Percentiles rank a stretch among this genome's conserved stretches.
phyloP scores from a whole-genome alignment of 2,797 vertebrate species.

The Micropoecilia bifurca region DNA sequence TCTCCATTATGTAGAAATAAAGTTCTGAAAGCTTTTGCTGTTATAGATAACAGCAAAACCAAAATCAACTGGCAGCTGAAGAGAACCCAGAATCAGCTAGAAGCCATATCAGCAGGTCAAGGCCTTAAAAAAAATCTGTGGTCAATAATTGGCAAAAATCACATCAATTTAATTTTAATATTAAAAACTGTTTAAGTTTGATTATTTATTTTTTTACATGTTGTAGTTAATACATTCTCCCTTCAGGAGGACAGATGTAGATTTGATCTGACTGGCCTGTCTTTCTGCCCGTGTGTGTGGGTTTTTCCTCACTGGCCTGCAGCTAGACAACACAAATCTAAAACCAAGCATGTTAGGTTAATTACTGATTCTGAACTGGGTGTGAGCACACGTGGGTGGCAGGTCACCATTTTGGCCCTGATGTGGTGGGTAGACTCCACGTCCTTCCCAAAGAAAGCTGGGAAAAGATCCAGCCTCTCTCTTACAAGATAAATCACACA shows the following conservation, averaged over 20 bases:
- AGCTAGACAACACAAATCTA: conserved; percentile 1
- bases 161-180: background rate
- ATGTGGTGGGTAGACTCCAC: background rate
- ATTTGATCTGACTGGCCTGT: background rate
- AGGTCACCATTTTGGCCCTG: background rate
- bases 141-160: background rate
- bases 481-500: background rate
- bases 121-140: background rate
- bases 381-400: background rate
- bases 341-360: conserved; percentile 11
- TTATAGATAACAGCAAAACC: background rate
- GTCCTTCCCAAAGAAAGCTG: background rate
- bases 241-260: background rate
- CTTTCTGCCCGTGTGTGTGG: background rate
- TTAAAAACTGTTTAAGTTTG: background rate
- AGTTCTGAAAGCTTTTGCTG: background rate
- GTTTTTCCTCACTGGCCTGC: background rate
- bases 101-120: background rate
- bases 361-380: conserved; percentile 9
- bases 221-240: background rate
- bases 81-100: background rate
- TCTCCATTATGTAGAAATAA: no score
- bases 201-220: background rate
- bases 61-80: background rate
- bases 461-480: background rate